phyloP scores from a whole-genome alignment of 1,140 invertebrate species.

The Apis laboriosa region DNA sequence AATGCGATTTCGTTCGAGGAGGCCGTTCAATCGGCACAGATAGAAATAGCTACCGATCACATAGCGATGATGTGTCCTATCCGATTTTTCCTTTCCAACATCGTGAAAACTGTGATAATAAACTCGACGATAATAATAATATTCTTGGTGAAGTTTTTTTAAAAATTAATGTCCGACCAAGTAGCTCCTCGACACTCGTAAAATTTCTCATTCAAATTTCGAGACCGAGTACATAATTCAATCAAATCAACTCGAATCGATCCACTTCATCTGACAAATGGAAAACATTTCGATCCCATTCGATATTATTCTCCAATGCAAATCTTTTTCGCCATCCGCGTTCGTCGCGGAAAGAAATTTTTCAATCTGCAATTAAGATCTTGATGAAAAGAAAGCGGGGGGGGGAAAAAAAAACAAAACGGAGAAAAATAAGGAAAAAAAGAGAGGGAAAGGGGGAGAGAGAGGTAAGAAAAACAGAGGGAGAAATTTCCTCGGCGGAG shows the following conservation, averaged over 20 bases:
- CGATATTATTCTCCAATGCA: conserved; percentile 7
- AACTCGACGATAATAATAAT: too few species aligned
- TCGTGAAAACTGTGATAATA: too few species aligned
- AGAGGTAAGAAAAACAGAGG: neutral
- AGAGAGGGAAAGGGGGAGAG: too few species aligned
- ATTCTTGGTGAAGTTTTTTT: too few species aligned
- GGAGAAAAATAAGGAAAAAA: too few species aligned
- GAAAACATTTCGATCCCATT: neutral
- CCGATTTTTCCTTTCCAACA: too few species aligned
- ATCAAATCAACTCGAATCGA: neutral
- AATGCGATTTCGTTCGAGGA: neutral
- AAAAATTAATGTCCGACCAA: too few species aligned
- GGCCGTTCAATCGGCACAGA: conserved; percentile 28
- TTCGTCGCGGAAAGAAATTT: neutral
- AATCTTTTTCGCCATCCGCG: neutral
- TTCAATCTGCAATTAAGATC: conserved; percentile 23
- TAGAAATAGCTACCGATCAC: too few species aligned
- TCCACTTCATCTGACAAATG: too few species aligned
- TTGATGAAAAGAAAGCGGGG: neutral
- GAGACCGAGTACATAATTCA: too few species aligned
- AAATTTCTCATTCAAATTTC: neutral
- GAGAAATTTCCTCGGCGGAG: conserved; percentile 21
- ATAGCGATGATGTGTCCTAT: too few species aligned
- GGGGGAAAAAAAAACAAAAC: too few species aligned
- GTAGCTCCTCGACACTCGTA: neutral